A percentile compares a stretch with the other conserved stretches of the same genome.
phyloP scores from a whole-genome alignment of 2,888 invertebrate genomes.

The Mechanitis mazaeus region DNA sequence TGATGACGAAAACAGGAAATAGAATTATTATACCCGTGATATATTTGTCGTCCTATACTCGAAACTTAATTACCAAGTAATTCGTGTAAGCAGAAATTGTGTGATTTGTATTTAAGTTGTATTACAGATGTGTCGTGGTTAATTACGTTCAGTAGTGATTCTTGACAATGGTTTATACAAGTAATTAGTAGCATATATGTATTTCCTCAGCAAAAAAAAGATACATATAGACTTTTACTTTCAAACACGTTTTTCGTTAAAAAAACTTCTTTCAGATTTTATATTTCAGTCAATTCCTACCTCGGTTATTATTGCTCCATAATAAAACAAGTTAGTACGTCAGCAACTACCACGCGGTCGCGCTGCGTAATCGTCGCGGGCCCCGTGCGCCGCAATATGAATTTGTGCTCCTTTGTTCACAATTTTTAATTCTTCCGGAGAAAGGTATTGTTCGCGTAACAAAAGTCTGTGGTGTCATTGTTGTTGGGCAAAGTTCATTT shows the following conservation, averaged over 20 bases:
- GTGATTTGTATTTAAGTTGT: not conserved
- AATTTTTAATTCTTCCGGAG: conserved; percentile 74
- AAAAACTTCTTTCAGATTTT: not conserved
- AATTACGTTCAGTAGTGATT: not conserved
- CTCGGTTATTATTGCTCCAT: not conserved
- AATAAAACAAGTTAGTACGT: not conserved
- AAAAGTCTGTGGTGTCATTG: conserved; percentile 71
- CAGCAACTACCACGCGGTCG: conserved; percentile 6
- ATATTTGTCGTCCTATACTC: not conserved
- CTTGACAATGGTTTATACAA: not conserved
- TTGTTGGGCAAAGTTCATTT: conserved; percentile 74
- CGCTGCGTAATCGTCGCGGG: conserved; percentile 44
- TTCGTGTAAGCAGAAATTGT: not conserved
- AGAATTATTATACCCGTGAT: no score
- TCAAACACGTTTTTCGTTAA: no score
- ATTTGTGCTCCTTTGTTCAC: conserved; percentile 72
- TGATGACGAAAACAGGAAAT: no score
- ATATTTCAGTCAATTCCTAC: not conserved
- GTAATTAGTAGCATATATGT: not conserved
- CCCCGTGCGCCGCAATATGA: conserved; percentile 66
- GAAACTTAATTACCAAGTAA: conserved; percentile 1
- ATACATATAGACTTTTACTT: no score
- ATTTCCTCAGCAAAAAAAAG: not conserved
- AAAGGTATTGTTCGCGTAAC: conserved; percentile 73
- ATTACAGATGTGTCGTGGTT: not conserved